Percentiles rank a stretch among this genome's conserved stretches.
phyloP scores from a whole-genome alignment of 2,888 invertebrate species.

The Standfussiana lucernea region DNA sequence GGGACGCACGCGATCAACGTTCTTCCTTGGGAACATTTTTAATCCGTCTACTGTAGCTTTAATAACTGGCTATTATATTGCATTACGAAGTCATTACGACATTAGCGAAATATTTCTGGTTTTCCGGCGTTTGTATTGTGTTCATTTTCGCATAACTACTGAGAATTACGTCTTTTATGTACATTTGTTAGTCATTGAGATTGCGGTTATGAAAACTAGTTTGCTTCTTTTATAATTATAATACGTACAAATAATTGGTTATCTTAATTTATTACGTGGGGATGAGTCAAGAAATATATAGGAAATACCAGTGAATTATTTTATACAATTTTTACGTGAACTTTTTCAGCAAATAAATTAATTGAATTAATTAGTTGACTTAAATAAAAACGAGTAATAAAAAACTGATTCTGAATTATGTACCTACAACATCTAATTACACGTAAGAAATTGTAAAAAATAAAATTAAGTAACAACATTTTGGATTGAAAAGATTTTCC shows the following conservation, averaged over 20 bases:
- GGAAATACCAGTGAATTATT: conserved; percentile 5
- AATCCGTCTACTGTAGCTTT: conserved; percentile 44
- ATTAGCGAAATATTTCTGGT: conserved; percentile 51
- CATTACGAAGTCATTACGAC: conserved; percentile 30
- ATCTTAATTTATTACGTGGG: conserved; percentile 17
- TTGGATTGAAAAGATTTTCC: conserved; percentile 17
- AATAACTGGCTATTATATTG: conserved; percentile 53
- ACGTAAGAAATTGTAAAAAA: conserved; percentile 12
- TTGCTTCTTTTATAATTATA: conserved; percentile 9
- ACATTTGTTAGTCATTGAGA: conserved; percentile 39
- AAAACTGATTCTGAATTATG: not conserved
- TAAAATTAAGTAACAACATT: conserved; percentile 7
- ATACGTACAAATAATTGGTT: conserved; percentile 18
- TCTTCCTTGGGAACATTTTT: conserved; percentile 53
- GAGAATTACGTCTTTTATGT: conserved; percentile 49
- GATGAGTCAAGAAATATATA: conserved; percentile 16
- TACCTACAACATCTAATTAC: conserved; percentile 7
- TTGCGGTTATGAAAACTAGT: conserved; percentile 33
- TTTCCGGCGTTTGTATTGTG: conserved; percentile 53
- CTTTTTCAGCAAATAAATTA: not conserved
- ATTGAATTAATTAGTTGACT: not conserved
- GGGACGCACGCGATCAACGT: conserved; percentile 45
- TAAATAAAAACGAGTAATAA: not conserved
- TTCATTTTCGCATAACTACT: conserved; percentile 52
- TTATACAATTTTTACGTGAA: not conserved